Base-by-base conservation (phyloP, 2,113 vertebrate genomes). In the Urocynchramus pylzowi region DNA sequence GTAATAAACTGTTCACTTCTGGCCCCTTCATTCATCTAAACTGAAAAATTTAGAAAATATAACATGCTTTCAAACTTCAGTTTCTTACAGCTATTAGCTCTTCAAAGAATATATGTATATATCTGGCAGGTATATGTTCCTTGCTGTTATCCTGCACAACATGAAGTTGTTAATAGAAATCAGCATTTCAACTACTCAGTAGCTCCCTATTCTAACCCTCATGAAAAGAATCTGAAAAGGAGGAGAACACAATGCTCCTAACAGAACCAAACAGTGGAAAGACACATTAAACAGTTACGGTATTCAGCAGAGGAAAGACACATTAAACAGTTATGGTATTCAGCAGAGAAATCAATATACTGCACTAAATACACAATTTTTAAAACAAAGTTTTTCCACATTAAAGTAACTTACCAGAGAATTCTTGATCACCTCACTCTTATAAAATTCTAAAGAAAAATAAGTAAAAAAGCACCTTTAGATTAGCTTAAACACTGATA, bases 401-500 rank as follows among this genome's bases (percentile, higher is more conserved):
- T 75, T 49, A 27, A 84, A 89, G 45, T 18, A 93, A 99, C 99
- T 99, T 98, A 99, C 99, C 99, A 99, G 98, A 70, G 99, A 99
- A 98, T 99, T 99, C 97, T 98, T 98, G 92, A 99, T 99, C 97
- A 99, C 98, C 97, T 99, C 99, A 97, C 99, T 99, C 98, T 98
- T 99, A 98, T 99, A 99, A 98, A 99, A 99, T 96, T 99, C 99
- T 99, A 94, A 56, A 95, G 75, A 97, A 97, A 90, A 87, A 92
- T 3, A 23, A 90, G 41, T 26, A 83, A 87, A 97, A 84, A 85
- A 42, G 4, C 5, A 74, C 27, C n/a, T 86, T 95, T 94, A 96
- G 89, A 60, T 87, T 80, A 88, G 54, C 52, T 86, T 65, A 47
- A 93, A 89, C 56, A 84, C 5, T 1, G 18, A 81, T 5, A 78